Evolutionary conservation across 2,888 invertebrate genomes (phyloP), one percentile per base, ranked within the genome.

Genomic region (Phaedon cochleariae): DNA sequence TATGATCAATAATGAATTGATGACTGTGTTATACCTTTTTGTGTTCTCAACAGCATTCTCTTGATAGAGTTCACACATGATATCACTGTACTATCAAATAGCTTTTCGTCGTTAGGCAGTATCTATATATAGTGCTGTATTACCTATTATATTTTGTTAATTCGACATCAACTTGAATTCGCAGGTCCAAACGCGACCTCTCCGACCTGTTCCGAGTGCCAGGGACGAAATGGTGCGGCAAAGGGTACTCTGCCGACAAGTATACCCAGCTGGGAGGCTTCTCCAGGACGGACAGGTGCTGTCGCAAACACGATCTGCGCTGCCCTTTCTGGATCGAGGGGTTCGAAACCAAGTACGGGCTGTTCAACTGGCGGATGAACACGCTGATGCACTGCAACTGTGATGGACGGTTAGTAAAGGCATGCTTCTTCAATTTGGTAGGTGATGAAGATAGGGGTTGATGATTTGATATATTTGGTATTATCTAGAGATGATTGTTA

Each of bases 181-280:
- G n/a, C 76, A 85, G 86, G 79, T 79, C 81, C 62, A 86, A 84
- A 72, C 83, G 88, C 29, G 85, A 84, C 68, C 79, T 87, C 70
- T 82, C 85, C 80, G 92, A 93, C 80, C 84, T 93, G 74, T 86
- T 95, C 63, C 89, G 94, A 69, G 90, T 94, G 52, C 96, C 96
- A 0, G 96, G 96, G 53, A 96, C 96, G 0, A 92, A 94, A 80
- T 97, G 96, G 96, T 97, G 97, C 83, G 97, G 97, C 21, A 92
- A 92, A 75, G 96, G 96, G 1, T 91, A 90, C 79, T 89, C 90
- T 0, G 95, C 96, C 4, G 87, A 89, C 46, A 89, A 90, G 71
- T 94, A 93, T 82, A 92, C 92, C 60, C 91, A 94, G 74, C 87
- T 96, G 49, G 96, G 96, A 7, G 92, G 92, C 46, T 92, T 95